These are phyloP conservation scores for Stichopus chloronotus DNA, from an alignment of 35 echinoderm and acorn worm genomes.

Conservation along the genomic window DNA sequence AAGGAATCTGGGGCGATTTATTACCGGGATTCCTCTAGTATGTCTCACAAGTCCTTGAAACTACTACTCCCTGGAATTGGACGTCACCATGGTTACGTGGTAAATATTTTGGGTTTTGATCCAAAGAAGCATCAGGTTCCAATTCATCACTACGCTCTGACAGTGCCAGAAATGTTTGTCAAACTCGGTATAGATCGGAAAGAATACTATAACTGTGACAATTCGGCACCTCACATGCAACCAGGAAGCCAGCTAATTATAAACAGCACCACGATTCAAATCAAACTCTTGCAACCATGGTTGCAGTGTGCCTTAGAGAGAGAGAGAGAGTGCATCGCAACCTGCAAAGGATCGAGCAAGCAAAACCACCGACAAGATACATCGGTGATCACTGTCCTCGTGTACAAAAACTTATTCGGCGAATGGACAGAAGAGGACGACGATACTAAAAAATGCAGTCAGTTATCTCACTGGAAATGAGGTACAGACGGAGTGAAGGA, in stretches of 20 bases:
- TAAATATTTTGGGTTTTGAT: constrained; percentile 59
- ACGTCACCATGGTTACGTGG: constrained; percentile 70
- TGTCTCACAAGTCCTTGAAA: constrained; percentile 51
- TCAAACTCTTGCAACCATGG: constrained; percentile 63
- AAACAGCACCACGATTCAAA: constrained; percentile 69
- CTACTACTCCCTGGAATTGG: constrained; percentile 50
- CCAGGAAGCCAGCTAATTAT: constrained; percentile 64
- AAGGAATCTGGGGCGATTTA: constrained; percentile 79
- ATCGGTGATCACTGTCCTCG: constrained; percentile 59
- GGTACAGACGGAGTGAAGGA: not conserved
- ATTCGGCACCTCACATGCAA: constrained; percentile 55
- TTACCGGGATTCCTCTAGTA: constrained; percentile 73
- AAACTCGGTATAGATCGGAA: constrained; percentile 49
- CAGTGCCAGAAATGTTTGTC: constrained; percentile 52
- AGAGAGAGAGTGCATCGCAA: constrained; percentile 60
- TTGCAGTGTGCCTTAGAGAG: constrained; percentile 54
- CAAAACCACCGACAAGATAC: constrained; percentile 65
- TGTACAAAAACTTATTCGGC: constrained; percentile 63
- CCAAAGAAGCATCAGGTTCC: not conserved
- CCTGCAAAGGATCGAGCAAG: constrained; percentile 31
- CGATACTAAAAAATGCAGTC: constrained; percentile 40
- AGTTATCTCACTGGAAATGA: not conserved
- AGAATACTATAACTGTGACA: constrained; percentile 50
- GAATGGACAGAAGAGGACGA: constrained; percentile 63
- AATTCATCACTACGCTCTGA: constrained; percentile 61